These are phyloP conservation scores for Vombatus ursinus DNA, from an alignment of 2,113 vertebrate species.

Conservation along the genomic window DNA sequence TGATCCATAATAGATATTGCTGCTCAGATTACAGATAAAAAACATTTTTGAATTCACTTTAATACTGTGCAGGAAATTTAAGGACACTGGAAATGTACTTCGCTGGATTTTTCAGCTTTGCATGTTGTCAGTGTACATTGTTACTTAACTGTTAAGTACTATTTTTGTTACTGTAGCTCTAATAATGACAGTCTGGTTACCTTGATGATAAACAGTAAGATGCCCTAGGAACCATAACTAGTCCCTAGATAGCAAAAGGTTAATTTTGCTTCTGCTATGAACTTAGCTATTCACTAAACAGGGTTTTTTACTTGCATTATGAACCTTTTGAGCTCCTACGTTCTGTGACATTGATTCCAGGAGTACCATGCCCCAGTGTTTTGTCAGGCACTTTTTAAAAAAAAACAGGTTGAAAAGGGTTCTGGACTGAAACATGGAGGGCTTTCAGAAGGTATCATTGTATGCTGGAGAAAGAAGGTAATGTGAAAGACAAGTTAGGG, in stretches of 20 bases:
- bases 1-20: constrained; percentile 13
- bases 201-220: constrained; percentile 39
- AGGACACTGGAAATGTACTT: background rate
- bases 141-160: constrained; percentile 14
- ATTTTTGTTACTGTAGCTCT: constrained; percentile 35
- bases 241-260: constrained; percentile 23
- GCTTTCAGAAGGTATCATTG: background rate
- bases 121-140: background rate
- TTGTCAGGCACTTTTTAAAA: background rate
- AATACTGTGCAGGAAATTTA: background rate
- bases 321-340: background rate
- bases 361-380: background rate
- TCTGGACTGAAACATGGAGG: background rate
- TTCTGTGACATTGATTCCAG: background rate
- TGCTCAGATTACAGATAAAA: constrained; percentile 8
- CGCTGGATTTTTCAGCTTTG: background rate
- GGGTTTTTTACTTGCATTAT: background rate
- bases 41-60: constrained; percentile 35
- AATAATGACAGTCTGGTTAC: constrained; percentile 24
- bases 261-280: constrained; percentile 18
- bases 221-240: background rate
- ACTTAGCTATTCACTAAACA: background rate
- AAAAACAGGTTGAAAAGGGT: background rate
- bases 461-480: background rate
- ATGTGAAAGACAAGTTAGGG: background rate